Conservation (phyloP, 2,888 invertebrate species). For the Agriopis marginaria region DNA sequence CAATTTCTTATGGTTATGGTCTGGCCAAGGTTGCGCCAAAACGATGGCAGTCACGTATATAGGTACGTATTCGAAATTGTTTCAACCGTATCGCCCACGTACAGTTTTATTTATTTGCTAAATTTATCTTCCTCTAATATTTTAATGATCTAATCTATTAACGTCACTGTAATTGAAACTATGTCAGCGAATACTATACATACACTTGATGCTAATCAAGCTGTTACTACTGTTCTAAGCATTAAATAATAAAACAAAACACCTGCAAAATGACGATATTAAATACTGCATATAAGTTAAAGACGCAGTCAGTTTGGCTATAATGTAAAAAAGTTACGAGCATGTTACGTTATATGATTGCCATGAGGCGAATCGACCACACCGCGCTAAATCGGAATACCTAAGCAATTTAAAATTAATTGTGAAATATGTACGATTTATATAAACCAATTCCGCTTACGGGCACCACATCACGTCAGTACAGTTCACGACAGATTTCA, state of each 20-base stretch:
- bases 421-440: constrained; percentile 34
- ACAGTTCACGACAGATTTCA: constrained; percentile 20
- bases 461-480: constrained; percentile 20
- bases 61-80: constrained; percentile 25
- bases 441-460: constrained; percentile 32
- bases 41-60: constrained; percentile 23
- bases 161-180: constrained; percentile 16
- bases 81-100: constrained; percentile 28
- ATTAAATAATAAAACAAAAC: constrained; percentile 10
- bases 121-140: constrained; percentile 22
- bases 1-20: constrained; percentile 18
- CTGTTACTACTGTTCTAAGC: constrained; percentile 13
- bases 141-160: constrained; percentile 17
- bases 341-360: constrained; percentile 32
- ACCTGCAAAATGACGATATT: constrained; percentile 16
- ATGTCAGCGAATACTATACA: not conserved
- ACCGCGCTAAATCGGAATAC: constrained; percentile 33
- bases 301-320: constrained; percentile 9
- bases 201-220: constrained; percentile 4
- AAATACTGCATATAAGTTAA: constrained; percentile 5
- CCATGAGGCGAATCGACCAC: constrained; percentile 35
- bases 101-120: constrained; percentile 22
- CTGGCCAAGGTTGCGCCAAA: constrained; percentile 29
- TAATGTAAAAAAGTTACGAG: constrained; percentile 25
- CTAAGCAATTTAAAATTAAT: constrained; percentile 39